These are phyloP conservation scores for Pteronura brasiliensis DNA, from an alignment of 2,113 vertebrate genomes.

Conservation along the genomic window DNA sequence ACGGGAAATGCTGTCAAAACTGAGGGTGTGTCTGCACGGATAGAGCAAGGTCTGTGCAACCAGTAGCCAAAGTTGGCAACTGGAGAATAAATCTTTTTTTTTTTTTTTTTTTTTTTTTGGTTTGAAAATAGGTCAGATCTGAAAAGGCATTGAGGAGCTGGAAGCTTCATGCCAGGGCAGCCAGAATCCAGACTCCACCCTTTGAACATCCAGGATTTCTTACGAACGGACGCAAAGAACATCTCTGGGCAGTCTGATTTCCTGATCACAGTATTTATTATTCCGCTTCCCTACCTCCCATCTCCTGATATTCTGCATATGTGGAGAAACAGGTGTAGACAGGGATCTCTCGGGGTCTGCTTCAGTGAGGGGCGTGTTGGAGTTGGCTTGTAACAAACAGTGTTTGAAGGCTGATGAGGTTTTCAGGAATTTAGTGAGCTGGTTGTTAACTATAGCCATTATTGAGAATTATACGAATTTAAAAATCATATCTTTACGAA, in stretches of 20 bases:
- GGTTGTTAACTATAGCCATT: not conserved
- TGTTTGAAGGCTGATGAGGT: not conserved
- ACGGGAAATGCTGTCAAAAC: constrained; percentile 50
- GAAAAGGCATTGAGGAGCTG: not conserved
- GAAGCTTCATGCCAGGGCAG: not conserved
- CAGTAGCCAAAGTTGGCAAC: constrained; percentile 15
- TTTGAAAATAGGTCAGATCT: constrained; percentile 61
- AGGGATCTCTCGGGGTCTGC: not conserved
- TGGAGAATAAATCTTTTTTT: constrained; percentile 21
- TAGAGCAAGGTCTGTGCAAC: not conserved
- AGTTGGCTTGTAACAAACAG: not conserved
- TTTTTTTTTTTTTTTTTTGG: not conserved
- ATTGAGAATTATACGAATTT: not conserved
- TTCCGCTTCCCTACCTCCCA: not conserved
- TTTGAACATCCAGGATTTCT: not conserved
- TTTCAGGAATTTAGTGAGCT: constrained; percentile 7
- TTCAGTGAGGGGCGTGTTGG: not conserved
- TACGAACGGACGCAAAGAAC: not conserved
- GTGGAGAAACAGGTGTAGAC: not conserved
- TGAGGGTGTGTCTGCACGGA: not conserved
- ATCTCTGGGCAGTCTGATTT: not conserved
- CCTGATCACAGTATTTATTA: not conserved
- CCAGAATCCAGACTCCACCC: not conserved
- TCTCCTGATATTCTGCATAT: not conserved
- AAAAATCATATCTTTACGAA: not conserved